phyloP scores from a whole-genome alignment of 2,888 invertebrate genomes.

The Meta bourneti region DNA sequence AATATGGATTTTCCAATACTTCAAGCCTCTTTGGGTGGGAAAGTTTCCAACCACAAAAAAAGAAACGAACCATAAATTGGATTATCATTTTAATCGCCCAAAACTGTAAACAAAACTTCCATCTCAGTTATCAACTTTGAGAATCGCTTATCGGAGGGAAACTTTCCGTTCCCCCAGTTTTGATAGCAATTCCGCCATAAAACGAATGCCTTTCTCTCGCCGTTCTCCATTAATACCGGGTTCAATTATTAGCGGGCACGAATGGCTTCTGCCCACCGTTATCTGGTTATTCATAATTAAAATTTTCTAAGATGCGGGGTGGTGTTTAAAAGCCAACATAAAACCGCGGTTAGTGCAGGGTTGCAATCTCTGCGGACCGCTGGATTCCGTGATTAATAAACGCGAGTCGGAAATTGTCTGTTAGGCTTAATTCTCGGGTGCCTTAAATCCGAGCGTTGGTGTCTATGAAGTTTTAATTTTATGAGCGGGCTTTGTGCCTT shows the following conservation, averaged over 20 bases:
- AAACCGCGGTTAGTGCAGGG: background rate
- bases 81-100: constrained; percentile 1
- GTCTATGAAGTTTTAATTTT: background rate
- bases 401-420: background rate
- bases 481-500: background rate
- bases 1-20: constrained; percentile 1
- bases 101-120: background rate
- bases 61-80: background rate
- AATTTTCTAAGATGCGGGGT: background rate
- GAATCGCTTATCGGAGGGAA: background rate
- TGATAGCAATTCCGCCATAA: background rate
- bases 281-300: constrained; percentile 1
- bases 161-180: background rate
- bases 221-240: background rate
- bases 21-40: background rate
- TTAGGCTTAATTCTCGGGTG: background rate
- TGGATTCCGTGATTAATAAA: background rate
- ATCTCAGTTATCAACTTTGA: background rate
- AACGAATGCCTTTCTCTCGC: background rate
- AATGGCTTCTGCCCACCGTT: background rate
- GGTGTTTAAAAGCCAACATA: background rate
- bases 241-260: background rate
- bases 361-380: background rate
- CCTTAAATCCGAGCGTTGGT: background rate
- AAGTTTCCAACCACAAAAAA: background rate